phyloP scores from a whole-genome alignment of 2,888 invertebrate species.

The Neoitamus cyanurus region DNA sequence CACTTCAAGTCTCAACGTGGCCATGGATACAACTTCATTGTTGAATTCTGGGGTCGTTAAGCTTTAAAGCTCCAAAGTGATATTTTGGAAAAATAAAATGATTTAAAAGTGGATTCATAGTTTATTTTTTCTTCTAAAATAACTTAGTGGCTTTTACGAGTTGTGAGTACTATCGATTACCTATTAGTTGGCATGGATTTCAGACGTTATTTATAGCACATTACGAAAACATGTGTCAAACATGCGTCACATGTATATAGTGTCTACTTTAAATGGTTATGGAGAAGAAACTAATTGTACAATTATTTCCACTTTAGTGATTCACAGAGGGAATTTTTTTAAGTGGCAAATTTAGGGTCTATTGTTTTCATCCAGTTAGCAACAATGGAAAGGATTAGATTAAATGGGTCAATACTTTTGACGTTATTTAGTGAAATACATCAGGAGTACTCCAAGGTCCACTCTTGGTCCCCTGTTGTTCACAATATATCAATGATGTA shows the following conservation, averaged over 20 bases:
- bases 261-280: background rate
- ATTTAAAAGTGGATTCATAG: background rate
- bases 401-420: too few species aligned
- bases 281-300: background rate
- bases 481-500: too few species aligned
- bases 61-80: background rate
- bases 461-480: too few species aligned
- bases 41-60: constrained; percentile 63
- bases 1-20: constrained; percentile 66
- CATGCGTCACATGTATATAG: too few species aligned
- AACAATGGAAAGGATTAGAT: background rate
- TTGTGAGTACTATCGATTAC: too few species aligned
- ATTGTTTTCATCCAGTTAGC: background rate
- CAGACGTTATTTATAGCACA: too few species aligned
- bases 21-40: constrained; percentile 66
- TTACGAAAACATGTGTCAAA: too few species aligned
- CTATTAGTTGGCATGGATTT: background rate
- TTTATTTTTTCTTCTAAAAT: background rate
- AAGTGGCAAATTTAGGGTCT: background rate
- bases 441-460: too few species aligned
- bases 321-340: background rate
- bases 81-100: background rate
- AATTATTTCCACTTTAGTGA: background rate
- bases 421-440: too few species aligned
- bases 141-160: too few species aligned